Conservation (phyloP, 2,888 invertebrate species). For the Parapristionchus giblindavisi region DNA sequence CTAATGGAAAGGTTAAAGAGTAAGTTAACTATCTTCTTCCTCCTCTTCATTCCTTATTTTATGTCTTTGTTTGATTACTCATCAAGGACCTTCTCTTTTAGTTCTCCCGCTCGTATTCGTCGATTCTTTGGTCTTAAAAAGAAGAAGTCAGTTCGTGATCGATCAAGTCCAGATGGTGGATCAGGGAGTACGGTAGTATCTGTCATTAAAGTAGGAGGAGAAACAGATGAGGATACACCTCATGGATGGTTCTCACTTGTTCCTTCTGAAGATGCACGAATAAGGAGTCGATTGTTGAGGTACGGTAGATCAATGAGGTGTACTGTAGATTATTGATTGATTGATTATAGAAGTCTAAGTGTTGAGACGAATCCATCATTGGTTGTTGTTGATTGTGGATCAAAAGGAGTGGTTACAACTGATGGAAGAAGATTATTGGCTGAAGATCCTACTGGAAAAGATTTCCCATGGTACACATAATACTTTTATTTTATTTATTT, state of each 20-base stretch:
- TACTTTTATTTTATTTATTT: no score
- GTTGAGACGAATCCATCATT: slow-evolving; percentile 51
- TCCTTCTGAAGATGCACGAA: slow-evolving; percentile 25
- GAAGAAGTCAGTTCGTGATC: slow-evolving; percentile 43
- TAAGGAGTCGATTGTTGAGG: slow-evolving; percentile 37
- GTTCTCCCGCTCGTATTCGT: slow-evolving; percentile 57
- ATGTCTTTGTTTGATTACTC: not conserved
- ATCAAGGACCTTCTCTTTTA: slow-evolving; percentile 36
- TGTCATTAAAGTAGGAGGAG: slow-evolving; percentile 8
- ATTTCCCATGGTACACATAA: slow-evolving; percentile 52
- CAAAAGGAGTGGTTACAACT: slow-evolving; percentile 46
- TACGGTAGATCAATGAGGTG: not conserved
- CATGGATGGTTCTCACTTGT: slow-evolving; percentile 32
- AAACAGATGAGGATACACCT: slow-evolving; percentile 16
- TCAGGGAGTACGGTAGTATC: slow-evolving; percentile 23
- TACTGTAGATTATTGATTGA: not conserved
- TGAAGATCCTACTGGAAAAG: slow-evolving; percentile 50
- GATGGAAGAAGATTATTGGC: slow-evolving; percentile 49
- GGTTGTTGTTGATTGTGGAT: slow-evolving; percentile 49
- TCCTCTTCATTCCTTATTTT: not conserved
- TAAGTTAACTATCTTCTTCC: not conserved
- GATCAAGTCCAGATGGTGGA: slow-evolving; percentile 34
- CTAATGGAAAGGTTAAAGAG: slow-evolving; percentile 18
- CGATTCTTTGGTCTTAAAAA: slow-evolving; percentile 54
- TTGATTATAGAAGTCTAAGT: slow-evolving; percentile 40